Base-by-base conservation (phyloP, 2,797 vertebrate species). In the Schizopygopsis pylzovi region DNA sequence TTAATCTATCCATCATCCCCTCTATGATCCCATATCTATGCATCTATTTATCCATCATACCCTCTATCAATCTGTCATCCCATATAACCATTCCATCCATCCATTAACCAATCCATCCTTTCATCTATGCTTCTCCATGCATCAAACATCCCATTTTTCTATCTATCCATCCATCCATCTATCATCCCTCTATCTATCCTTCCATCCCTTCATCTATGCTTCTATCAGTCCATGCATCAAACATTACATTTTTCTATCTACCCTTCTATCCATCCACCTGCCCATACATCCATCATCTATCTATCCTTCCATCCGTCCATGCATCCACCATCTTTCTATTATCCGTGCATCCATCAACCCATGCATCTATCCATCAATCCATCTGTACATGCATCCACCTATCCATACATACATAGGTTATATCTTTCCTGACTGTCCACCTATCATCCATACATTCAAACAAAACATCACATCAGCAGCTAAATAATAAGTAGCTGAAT, bases 161-260 rank as follows among this genome's bases (percentile, higher is more conserved):
- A 54, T 54, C 16, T 8, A 54, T 18, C 16, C 16, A 52, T 52
- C 13, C 1, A 52, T 52, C 1, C 49, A 1, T 52, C 49, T 13
- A 52, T 16, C 49, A 1, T 1, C 6, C 49, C 4, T 43, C 41
- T 43, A 43, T 9, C 41, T 43, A 9, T 8, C 41, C 41, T 43
- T 43, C 45, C 4, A 47, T 47, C 11, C 52, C 7, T 54, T 16
- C 16, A 54, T 1, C 12, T 13, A 33, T 33, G 28, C 28, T 33
- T 33, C 28, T 33, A 33, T 33, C 28, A 33, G 13, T 54, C 6
- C 52, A 54, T 54, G 16, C 1, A 20, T 22, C 16, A 4, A 22
- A 33, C 28, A 33, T 33, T 0, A 33, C 0, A 33, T 1, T 0
- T 33, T 33, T 22, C 16, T 1, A 4, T 13, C 39, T 0, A 12